These are phyloP conservation scores for Tigriopus californicus DNA, from an alignment of 2,888 invertebrate species.

Conservation along the genomic window DNA sequence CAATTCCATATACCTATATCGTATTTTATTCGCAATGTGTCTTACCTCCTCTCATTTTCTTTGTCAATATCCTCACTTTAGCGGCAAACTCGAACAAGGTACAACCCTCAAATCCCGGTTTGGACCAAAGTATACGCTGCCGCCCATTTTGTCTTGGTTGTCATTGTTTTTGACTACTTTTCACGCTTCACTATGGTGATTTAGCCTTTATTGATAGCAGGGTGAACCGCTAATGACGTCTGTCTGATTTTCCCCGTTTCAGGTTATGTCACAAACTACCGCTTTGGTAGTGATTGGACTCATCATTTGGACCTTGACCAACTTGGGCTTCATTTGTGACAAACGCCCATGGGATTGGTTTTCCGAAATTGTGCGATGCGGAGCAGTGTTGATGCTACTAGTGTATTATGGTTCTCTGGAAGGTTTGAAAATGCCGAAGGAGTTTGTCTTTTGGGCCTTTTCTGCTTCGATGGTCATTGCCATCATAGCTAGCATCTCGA, in stretches of 20 bases:
- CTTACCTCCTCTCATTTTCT: neutral
- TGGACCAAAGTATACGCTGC: constrained; percentile 49
- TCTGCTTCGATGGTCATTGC: too few species aligned
- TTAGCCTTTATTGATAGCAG: too few species aligned
- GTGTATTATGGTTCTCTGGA: too few species aligned
- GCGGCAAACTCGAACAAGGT: constrained; percentile 37
- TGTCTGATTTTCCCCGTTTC: too few species aligned
- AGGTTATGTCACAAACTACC: constrained; percentile 34
- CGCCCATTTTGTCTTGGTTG: constrained; percentile 43
- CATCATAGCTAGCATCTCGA: too few species aligned
- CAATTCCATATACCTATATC: constrained; percentile 24
- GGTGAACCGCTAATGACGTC: too few species aligned
- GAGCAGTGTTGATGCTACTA: too few species aligned
- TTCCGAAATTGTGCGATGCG: constrained; percentile 44
- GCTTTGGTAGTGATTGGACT: constrained; percentile 40
- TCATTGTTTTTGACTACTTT: constrained; percentile 46
- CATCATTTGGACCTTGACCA: constrained; percentile 44
- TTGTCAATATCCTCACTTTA: constrained; percentile 9
- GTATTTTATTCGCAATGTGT: too few species aligned
- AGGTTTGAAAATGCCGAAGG: too few species aligned
- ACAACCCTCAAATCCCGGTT: constrained; percentile 41
- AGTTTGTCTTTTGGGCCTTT: too few species aligned
- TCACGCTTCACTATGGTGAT: constrained; percentile 26
- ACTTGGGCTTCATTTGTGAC: constrained; percentile 52
- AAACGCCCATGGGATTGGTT: constrained; percentile 40